Evolutionary conservation across 1,140 invertebrate species (phyloP).

Genomic region (Bradynema listronoti): DNA sequence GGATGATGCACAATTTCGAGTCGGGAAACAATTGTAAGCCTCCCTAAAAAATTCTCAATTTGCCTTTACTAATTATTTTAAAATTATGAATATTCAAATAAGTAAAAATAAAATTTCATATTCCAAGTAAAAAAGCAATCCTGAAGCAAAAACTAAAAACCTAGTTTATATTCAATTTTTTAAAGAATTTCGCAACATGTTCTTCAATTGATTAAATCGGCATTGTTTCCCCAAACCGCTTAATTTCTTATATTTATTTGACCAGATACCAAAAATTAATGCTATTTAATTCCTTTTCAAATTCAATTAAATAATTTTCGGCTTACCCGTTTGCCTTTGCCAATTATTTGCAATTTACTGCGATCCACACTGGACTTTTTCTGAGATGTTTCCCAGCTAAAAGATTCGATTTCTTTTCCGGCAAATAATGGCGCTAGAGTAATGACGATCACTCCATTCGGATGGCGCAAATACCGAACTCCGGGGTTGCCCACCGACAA

Average conservation of each 20-base stretch:
- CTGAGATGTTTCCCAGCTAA: slow-evolving; percentile 22
- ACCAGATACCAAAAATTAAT: background rate
- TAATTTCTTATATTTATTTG: background rate
- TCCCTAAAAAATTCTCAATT: too few relatives aligned
- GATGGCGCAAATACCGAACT: slow-evolving; percentile 34
- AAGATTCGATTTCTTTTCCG: slow-evolving; percentile 18
- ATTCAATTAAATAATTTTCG: too few relatives aligned
- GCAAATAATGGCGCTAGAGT: background rate
- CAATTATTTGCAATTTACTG: slow-evolving; percentile 22
- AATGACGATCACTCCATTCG: slow-evolving; percentile 34
- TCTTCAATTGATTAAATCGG: background rate
- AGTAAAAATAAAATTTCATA: background rate
- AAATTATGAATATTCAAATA: background rate
- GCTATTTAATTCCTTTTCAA: slow-evolving; percentile 13
- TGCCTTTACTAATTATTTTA: background rate
- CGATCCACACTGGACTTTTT: slow-evolving; percentile 24
- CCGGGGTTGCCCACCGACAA: slow-evolving; percentile 15
- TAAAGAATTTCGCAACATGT: too few relatives aligned
- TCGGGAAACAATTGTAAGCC: too few relatives aligned
- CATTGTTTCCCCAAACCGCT: background rate
- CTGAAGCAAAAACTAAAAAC: background rate
- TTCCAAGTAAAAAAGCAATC: too few relatives aligned
- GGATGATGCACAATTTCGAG: slow-evolving; percentile 28
- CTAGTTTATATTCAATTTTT: too few relatives aligned
- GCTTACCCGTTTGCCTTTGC: slow-evolving; percentile 27